Evolutionary conservation across 1,140 invertebrate species (phyloP), one percentile per base, ranked within the genome.

Genomic region (Muscidifurax raptorellus): DNA sequence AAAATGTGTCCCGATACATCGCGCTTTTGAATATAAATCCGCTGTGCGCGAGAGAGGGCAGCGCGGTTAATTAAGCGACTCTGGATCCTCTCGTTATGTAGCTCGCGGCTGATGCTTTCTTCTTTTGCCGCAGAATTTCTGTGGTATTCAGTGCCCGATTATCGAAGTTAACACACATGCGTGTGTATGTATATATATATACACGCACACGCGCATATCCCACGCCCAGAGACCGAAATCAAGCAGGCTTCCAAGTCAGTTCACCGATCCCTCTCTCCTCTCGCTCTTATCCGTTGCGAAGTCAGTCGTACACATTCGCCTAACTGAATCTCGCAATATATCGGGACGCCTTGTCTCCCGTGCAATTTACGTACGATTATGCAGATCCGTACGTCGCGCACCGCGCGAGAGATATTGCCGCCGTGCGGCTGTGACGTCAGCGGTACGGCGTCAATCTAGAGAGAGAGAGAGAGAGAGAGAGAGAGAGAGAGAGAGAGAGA

Each of bases 301-400:
- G 25, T 67, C 10, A 69, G 66, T 13, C 66, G 66, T 69, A 69
- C 27, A 59, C 66, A 69, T 69, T 27, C 27, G 27, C 15, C 66
- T 69, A 69, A 69, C 66, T 27, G 66, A 69, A 69, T 69, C 66
- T 69, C 28, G 71, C 22, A 69, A 72, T 72, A 72, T 72, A 72
- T 18, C 30, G 71, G 32, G 36, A 25, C 76, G 69, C 27, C 59
- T 44, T 86, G 88, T 86, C 84, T 87, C 85, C 66, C 22, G 52
- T 78, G 80, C 86, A 88, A 87, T 88, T 87, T 87, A 88, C 84
- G 86, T 87, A 84, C 83, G 88, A 88, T 87, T 87, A 87, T 87
- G 86, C 87, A 87, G 87, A 87, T 87, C 83, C 81, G 72, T 30
- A 40, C 52, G 30, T 7, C 6, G 44, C 36, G 18, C 15, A 13